These are phyloP conservation scores for Brachyrhaphis roseni DNA, from an alignment of 2,797 vertebrate genomes.

Conservation along the genomic window DNA sequence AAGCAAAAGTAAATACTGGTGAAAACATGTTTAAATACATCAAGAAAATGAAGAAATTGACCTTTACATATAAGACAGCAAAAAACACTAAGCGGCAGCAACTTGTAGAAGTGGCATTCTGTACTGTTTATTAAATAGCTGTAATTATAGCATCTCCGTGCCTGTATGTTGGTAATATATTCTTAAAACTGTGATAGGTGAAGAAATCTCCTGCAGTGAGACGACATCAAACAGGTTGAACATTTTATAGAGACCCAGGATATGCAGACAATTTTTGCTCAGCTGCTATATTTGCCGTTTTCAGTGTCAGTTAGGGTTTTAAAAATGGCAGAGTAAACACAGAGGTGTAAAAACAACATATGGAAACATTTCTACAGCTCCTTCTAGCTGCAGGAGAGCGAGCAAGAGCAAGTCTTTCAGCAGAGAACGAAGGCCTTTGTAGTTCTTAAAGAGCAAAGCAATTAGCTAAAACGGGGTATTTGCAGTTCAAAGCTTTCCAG, in stretches of 20 bases:
- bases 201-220: background rate
- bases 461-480: background rate
- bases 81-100: too few species aligned
- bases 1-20: too few species aligned
- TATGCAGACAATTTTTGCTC: background rate
- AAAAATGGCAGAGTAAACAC: background rate
- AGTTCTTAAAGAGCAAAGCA: background rate
- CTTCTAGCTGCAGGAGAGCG: background rate
- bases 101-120: too few species aligned
- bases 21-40: too few species aligned
- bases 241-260: background rate
- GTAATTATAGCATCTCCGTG: too few species aligned
- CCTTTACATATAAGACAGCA: background rate
- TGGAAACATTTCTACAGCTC: background rate
- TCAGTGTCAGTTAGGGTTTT: background rate
- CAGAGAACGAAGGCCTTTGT: background rate
- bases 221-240: background rate
- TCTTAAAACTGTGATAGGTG: background rate
- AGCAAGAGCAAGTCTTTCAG: background rate
- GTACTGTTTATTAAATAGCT: too few species aligned
- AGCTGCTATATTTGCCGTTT: background rate
- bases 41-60: background rate
- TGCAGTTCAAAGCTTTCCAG: background rate
- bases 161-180: too few species aligned
- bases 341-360: background rate